Percentiles rank a stretch among this genome's conserved stretches.
Conservation (phyloP, 2,888 invertebrate genomes). For the Notodonta dromedarius region DNA sequence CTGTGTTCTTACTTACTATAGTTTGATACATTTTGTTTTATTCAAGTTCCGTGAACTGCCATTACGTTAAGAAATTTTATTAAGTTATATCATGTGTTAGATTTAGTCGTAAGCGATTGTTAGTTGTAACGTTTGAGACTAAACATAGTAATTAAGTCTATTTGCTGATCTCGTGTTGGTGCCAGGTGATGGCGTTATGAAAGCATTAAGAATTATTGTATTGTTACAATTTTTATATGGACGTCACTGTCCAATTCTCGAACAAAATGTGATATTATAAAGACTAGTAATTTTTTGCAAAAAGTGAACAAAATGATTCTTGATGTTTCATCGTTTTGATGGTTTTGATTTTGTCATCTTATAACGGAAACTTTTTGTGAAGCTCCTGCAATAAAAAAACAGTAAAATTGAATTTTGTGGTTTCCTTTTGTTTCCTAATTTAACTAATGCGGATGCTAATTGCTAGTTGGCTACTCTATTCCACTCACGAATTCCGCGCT, state of each 20-base stretch:
- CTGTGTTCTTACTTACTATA: conserved; percentile 55
- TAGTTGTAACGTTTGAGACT: conserved; percentile 72
- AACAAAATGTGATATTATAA: conserved; percentile 83
- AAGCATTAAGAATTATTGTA: conserved; percentile 83
- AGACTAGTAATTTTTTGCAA: conserved; percentile 78
- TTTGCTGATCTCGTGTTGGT: conserved; percentile 81
- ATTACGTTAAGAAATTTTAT: conserved; percentile 72
- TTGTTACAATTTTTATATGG: conserved; percentile 78
- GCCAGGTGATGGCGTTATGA: conserved; percentile 76
- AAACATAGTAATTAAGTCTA: conserved; percentile 70
- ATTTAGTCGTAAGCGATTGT: conserved; percentile 73
- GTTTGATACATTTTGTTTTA: conserved; percentile 56
- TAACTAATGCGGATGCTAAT: no score
- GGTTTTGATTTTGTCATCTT: conserved; percentile 79
- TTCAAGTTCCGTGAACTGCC: conserved; percentile 74
- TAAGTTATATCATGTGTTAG: conserved; percentile 64
- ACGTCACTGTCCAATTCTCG: conserved; percentile 80
- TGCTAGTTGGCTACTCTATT: neutral
- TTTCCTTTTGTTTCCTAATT: conserved; percentile 34
- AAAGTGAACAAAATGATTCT: conserved; percentile 78
- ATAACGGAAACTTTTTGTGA: conserved; percentile 79
- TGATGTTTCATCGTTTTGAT: conserved; percentile 80
- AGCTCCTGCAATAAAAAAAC: conserved; percentile 77
- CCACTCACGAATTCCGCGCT: conserved; percentile 65
- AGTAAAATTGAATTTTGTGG: conserved; percentile 43